Evolutionary conservation across 2,797 vertebrate species (phyloP).

Genomic region (Poeciliopsis infans): DNA sequence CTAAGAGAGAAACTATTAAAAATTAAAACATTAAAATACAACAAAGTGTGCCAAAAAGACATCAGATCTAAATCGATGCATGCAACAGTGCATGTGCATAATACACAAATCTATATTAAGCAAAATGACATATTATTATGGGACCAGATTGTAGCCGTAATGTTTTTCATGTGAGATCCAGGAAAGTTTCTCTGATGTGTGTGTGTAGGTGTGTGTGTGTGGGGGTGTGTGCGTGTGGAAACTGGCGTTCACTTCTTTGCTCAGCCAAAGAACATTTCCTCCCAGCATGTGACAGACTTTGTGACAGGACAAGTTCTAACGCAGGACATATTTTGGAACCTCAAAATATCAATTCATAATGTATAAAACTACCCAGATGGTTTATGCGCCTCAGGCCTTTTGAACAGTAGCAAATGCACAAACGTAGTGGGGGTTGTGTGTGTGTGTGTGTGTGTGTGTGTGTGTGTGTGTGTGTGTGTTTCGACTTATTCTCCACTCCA

Average conservation of each 20-base stretch:
- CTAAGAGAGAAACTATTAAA: too few species aligned
- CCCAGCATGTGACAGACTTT: not conserved
- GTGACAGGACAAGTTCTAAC: not conserved
- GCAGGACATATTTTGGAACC: not conserved
- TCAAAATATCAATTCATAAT: not conserved
- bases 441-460: not conserved
- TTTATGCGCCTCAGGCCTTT: constrained; percentile 5
- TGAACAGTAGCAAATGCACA: not conserved
- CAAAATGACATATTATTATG: not conserved
- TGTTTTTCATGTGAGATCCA: not conserved
- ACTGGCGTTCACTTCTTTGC: not conserved
- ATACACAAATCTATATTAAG: too few species aligned
- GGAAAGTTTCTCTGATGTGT: not conserved
- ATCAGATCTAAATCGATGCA: not conserved
- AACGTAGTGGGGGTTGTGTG: not conserved
- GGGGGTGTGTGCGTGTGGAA: not conserved
- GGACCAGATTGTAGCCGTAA: not conserved
- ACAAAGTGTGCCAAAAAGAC: not conserved
- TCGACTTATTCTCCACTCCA: not conserved
- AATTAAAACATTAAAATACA: too few species aligned
- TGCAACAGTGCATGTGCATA: too few species aligned
- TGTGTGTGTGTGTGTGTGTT: not conserved
- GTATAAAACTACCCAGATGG: not conserved
- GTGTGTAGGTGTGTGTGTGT: not conserved
- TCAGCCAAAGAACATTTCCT: not conserved